These are phyloP conservation scores for Galaxias olidus DNA, from an alignment of 2,797 vertebrate genomes.

Conservation along the genomic window DNA sequence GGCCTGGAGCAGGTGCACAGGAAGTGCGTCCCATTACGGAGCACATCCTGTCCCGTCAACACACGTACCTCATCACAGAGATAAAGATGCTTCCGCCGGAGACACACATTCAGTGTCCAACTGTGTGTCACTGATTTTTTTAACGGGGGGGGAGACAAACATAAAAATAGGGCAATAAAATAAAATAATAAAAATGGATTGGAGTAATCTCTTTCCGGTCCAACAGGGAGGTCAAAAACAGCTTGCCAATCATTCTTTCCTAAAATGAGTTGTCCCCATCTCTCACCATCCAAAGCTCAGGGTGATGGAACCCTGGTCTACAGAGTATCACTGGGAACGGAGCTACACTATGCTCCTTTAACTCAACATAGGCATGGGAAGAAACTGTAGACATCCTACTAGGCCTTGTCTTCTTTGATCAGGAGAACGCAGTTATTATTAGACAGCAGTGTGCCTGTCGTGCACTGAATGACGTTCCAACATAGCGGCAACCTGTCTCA, in stretches of 20 bases:
- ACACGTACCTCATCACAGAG: constrained; percentile 16
- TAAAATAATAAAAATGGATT: too few relatives aligned
- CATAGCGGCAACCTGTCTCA: constrained; percentile 39
- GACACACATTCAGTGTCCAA: background rate
- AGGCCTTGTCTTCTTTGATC: constrained; percentile 15
- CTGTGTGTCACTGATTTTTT: background rate
- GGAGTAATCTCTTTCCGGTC: too few relatives aligned
- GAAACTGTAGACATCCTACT: constrained; percentile 47
- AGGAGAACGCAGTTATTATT: constrained; percentile 64
- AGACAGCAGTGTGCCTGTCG: constrained; percentile 40
- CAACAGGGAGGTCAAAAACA: too few relatives aligned
- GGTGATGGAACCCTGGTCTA: too few relatives aligned
- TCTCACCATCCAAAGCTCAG: too few relatives aligned
- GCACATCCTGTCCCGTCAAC: constrained; percentile 33
- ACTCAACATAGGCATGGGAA: constrained; percentile 47
- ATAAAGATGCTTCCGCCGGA: background rate
- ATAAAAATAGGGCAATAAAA: too few relatives aligned
- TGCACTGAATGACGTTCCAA: constrained; percentile 34
- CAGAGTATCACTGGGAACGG: too few relatives aligned
- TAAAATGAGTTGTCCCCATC: too few relatives aligned
- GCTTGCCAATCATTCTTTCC: too few relatives aligned
- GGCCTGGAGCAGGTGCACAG: constrained; percentile 29
- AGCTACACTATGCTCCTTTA: constrained; percentile 3
- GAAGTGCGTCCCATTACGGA: constrained; percentile 45
- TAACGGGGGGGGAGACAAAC: too few relatives aligned